Conservation (phyloP, 2,888 invertebrate species). For the Drosophila siamana region DNA sequence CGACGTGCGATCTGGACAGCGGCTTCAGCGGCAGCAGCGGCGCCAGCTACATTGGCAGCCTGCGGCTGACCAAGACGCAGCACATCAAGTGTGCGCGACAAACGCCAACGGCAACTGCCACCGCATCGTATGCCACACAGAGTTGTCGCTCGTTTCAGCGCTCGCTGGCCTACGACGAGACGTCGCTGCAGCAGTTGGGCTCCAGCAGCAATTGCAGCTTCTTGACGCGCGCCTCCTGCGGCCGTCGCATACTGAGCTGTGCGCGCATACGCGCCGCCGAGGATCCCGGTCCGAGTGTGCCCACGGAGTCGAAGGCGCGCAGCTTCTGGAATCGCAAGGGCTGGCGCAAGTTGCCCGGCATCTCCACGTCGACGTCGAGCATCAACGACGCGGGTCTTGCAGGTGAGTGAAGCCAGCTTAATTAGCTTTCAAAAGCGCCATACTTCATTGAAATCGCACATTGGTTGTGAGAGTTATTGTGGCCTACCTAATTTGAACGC, state of each 20-base stretch:
- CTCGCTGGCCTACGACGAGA: slow-evolving; percentile 43
- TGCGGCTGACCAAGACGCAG: slow-evolving; percentile 86
- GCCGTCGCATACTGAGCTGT: slow-evolving; percentile 83
- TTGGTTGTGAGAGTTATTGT: too few species aligned
- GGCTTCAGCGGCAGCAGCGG: slow-evolving; percentile 94
- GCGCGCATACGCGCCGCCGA: slow-evolving; percentile 86
- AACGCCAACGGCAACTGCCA: slow-evolving; percentile 25
- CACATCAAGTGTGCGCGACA: slow-evolving; percentile 80
- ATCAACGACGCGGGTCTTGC: slow-evolving; percentile 88
- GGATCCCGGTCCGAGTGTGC: slow-evolving; percentile 83
- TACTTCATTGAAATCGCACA: too few species aligned
- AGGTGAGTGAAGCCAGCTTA: slow-evolving; percentile 87
- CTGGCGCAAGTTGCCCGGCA: slow-evolving; percentile 92
- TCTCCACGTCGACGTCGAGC: slow-evolving; percentile 90
- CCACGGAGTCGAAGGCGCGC: slow-evolving; percentile 84
- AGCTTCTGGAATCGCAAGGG: slow-evolving; percentile 91
- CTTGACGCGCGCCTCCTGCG: slow-evolving; percentile 85
- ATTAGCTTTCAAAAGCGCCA: too few species aligned
- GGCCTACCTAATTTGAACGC: background rate
- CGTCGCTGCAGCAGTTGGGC: background rate
- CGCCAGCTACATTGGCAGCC: slow-evolving; percentile 91
- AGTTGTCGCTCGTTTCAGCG: slow-evolving; percentile 84
- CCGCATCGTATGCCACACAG: slow-evolving; percentile 74
- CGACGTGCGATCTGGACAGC: slow-evolving; percentile 88
- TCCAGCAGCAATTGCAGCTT: slow-evolving; percentile 68